These are phyloP conservation scores for Eupsilia transversa DNA, from an alignment of 2,888 invertebrate species.

Conservation along the genomic window DNA sequence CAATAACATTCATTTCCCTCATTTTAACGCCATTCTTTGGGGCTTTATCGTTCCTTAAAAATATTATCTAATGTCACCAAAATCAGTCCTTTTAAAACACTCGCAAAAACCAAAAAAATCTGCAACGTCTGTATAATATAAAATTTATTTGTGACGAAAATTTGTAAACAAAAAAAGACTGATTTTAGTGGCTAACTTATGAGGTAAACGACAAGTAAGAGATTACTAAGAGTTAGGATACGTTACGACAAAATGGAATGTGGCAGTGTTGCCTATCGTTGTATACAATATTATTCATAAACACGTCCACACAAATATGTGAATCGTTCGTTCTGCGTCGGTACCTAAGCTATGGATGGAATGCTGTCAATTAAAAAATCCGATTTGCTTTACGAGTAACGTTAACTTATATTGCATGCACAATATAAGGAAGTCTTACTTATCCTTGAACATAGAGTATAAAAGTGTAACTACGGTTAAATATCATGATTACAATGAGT, in stretches of 20 bases:
- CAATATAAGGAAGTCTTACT: conserved; percentile 74
- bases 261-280: conserved; percentile 75
- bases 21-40: conserved; percentile 43
- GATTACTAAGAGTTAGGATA: conserved; percentile 50
- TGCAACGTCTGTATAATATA: not conserved
- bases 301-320: conserved; percentile 56
- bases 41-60: conserved; percentile 54
- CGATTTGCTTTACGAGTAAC: conserved; percentile 67
- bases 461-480: conserved; percentile 54
- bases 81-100: conserved; percentile 27
- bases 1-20: conserved; percentile 27
- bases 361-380: conserved; percentile 73
- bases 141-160: conserved; percentile 22
- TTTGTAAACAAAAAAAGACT: conserved; percentile 8
- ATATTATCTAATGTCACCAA: conserved; percentile 41
- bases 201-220: conserved; percentile 32
- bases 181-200: conserved; percentile 34
- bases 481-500: conserved; percentile 70
- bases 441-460: conserved; percentile 49
- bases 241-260: conserved; percentile 71
- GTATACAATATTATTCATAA: conserved; percentile 66
- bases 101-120: not conserved
- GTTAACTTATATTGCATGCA: conserved; percentile 72
- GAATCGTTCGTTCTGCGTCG: conserved; percentile 58
- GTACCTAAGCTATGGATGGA: conserved; percentile 77